Percentiles rank a stretch among this genome's conserved stretches.
Evolutionary conservation across 1,140 invertebrate species (phyloP).

Genomic region (Melanaphis sacchari): DNA sequence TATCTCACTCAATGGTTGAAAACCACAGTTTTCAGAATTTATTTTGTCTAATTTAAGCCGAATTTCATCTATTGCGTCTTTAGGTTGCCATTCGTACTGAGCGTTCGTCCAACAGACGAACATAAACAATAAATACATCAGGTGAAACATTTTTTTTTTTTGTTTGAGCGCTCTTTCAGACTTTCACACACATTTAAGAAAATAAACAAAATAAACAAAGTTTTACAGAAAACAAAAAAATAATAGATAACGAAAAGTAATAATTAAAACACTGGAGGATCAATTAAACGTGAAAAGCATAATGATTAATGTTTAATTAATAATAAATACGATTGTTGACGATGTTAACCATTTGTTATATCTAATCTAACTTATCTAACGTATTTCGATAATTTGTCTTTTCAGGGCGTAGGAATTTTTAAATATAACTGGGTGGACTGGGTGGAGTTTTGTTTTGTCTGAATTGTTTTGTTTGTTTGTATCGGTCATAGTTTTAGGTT

Average conservation of each 20-base stretch:
- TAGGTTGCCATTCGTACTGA: slow-evolving; percentile 87
- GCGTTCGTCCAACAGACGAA: slow-evolving; percentile 63
- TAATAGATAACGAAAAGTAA: not conserved
- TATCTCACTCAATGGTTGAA: slow-evolving; percentile 83
- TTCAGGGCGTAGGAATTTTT: slow-evolving; percentile 32
- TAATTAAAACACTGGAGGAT: not conserved
- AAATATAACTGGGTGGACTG: slow-evolving; percentile 55
- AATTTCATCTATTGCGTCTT: slow-evolving; percentile 89
- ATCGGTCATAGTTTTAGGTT: not conserved
- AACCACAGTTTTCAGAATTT: slow-evolving; percentile 83
- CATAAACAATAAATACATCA: not conserved
- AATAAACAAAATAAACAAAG: not conserved
- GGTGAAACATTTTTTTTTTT: slow-evolving; percentile 37
- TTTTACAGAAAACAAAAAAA: not conserved
- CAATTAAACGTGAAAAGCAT: too few relatives aligned
- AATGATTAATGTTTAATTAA: not conserved
- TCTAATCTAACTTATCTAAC: too few relatives aligned
- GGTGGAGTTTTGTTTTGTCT: slow-evolving; percentile 44
- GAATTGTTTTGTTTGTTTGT: not conserved
- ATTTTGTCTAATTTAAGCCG: slow-evolving; percentile 81
- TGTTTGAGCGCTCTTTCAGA: not conserved
- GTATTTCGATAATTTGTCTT: not conserved
- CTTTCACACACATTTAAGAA: not conserved
- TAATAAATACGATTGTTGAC: not conserved
- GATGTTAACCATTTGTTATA: too few relatives aligned